phyloP scores from a whole-genome alignment of 2,113 vertebrate species.

The Otocyon megalotis region DNA sequence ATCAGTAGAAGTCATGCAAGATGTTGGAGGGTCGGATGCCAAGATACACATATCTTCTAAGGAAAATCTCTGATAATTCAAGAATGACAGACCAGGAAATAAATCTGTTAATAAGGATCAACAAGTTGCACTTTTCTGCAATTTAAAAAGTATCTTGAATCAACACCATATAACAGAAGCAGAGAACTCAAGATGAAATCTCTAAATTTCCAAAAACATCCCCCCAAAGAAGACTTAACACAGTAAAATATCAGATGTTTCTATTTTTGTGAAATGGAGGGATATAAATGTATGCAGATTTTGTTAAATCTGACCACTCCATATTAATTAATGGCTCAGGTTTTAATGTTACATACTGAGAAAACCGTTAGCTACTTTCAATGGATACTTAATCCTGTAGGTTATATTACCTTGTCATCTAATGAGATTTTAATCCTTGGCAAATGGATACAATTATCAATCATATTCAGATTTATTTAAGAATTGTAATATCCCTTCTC shows the following conservation, averaged over 20 bases:
- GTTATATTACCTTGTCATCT: not conserved
- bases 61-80: not conserved
- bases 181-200: slow-evolving; percentile 1
- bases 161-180: not conserved
- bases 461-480: slow-evolving; percentile 1
- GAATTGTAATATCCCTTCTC: not conserved
- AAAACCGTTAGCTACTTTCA: not conserved
- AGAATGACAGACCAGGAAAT: not conserved
- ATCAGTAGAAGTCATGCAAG: slow-evolving; percentile 46
- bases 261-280: not conserved
- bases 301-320: not conserved
- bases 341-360: not conserved
- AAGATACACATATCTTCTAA: not conserved
- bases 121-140: not conserved
- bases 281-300: not conserved
- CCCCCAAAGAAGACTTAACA: slow-evolving; percentile 13
- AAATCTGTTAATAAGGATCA: slow-evolving; percentile 58
- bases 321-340: not conserved
- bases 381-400: not conserved
- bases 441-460: slow-evolving; percentile 26
- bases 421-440: not conserved
- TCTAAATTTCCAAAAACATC: slow-evolving; percentile 36
- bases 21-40: slow-evolving; percentile 16
- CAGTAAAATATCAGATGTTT: slow-evolving; percentile 1
- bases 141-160: slow-evolving; percentile 65